Evolutionary conservation across 2,797 vertebrate genomes (phyloP), one percentile per base, ranked within the genome.

Genomic region (Melanotaenia parkinsoni): DNA sequence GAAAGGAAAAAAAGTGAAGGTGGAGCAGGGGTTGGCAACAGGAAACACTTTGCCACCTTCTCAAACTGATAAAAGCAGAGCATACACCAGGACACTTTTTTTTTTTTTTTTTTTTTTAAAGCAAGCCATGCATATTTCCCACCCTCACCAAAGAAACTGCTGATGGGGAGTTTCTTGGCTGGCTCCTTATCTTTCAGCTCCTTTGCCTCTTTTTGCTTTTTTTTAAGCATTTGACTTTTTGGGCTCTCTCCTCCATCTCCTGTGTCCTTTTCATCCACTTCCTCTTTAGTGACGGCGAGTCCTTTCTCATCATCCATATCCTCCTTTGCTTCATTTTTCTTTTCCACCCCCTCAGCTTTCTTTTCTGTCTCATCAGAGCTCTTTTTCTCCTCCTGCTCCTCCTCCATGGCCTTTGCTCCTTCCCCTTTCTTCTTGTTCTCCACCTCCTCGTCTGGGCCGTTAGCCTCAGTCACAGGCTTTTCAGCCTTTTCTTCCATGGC

Each of bases 61-160:
- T 43, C 40, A 2, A 33, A 72, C 71, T 72, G 81, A 88, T 79
- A 81, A 88, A 87, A 87, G 85, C 54, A 32, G 2, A 62, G 72
- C 58, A 81, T 73, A 85, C 86, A 86, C 74, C 72, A 18, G n/a
- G 72, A 72, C 74, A 13, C 58, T 18, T 77, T 70, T 67, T 77
- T 47, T 70, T 64, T 72, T 86, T 47, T 47, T 47, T 47, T 20
- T 22, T 22, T 22, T 18, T 20, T 4, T 83, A 80, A 67, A 84
- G 87, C 77, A 83, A 86, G 77, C 63, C 77, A 89, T 88, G 87
- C 85, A 83, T 86, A 88, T 85, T 74, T n/a, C 30, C 56, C 24
- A 22, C 50, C 22, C 94, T 94, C 88, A 97, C 96, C 90, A 88
- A 97, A 97, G 92, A 97, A 97, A 88, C 90, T 96, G 92, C 92